A percentile compares a stretch with the other conserved stretches of the same genome.
Evolutionary conservation across 2,888 invertebrate genomes (phyloP).

Genomic region (Microctonus hyperodae): DNA sequence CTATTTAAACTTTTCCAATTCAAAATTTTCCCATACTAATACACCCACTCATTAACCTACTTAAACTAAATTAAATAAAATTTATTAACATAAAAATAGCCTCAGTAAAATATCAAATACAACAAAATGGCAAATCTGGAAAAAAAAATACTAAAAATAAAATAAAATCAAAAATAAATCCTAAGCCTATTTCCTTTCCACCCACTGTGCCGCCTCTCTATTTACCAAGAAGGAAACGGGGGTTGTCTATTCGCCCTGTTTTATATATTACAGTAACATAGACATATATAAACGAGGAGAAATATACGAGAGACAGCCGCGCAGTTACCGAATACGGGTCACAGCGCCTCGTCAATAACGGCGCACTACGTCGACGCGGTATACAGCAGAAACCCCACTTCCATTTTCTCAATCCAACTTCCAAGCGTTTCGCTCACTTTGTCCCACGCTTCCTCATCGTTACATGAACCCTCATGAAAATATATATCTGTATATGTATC

Average conservation of each 20-base stretch:
- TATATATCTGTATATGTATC: neutral
- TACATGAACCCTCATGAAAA: too few species aligned
- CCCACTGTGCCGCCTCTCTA: neutral
- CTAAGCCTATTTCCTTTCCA: neutral
- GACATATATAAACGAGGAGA: slow-evolving; percentile 13
- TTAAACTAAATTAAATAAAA: too few species aligned
- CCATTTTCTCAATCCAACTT: slow-evolving; percentile 29
- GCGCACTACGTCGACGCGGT: slow-evolving; percentile 43
- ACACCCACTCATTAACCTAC: too few species aligned
- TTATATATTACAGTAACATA: slow-evolving; percentile 1
- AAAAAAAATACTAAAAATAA: neutral
- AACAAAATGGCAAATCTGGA: neutral
- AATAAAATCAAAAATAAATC: neutral
- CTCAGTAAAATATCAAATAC: neutral
- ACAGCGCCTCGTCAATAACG: slow-evolving; percentile 57
- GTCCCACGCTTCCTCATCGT: slow-evolving; percentile 23
- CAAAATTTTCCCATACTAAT: too few species aligned
- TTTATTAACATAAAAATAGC: too few species aligned
- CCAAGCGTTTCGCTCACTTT: slow-evolving; percentile 12
- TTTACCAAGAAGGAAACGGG: neutral
- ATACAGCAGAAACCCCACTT: slow-evolving; percentile 20
- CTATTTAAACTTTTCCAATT: too few species aligned
- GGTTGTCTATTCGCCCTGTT: slow-evolving; percentile 2
- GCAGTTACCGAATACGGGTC: slow-evolving; percentile 56
- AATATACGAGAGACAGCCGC: slow-evolving; percentile 31